Evolutionary conservation across 2,888 invertebrate genomes (phyloP).

Genomic region (Chrysolina haemoptera): DNA sequence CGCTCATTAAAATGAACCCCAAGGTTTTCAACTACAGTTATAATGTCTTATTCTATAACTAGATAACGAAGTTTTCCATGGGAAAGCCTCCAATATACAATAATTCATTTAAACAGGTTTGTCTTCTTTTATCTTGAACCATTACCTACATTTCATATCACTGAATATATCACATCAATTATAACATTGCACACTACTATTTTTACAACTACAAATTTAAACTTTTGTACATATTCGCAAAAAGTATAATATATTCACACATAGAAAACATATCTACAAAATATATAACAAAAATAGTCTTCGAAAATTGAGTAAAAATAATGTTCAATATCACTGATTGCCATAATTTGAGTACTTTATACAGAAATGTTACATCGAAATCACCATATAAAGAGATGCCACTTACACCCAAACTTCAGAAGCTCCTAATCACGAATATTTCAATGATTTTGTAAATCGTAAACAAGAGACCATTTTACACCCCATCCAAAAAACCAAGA

Average conservation of each 20-base stretch:
- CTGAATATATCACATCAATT: not conserved
- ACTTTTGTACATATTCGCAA: constrained; percentile 12
- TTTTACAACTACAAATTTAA: not conserved
- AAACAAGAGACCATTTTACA: not conserved
- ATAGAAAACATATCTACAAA: constrained; percentile 28
- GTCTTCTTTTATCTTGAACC: not conserved
- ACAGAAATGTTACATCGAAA: not conserved
- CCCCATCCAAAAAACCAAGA: not conserved
- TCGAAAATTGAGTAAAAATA: not conserved
- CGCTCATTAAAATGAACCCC: not conserved
- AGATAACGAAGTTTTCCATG: constrained; percentile 16
- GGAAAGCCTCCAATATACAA: constrained; percentile 9
- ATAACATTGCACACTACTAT: constrained; percentile 6
- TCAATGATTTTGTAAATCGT: not conserved
- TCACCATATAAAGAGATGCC: not conserved
- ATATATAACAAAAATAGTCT: constrained; percentile 20
- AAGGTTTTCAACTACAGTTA: not conserved
- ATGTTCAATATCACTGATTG: constrained; percentile 12
- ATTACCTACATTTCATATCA: constrained; percentile 3
- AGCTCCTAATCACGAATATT: not conserved
- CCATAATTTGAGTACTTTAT: not conserved
- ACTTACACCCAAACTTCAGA: not conserved
- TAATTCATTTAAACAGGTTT: not conserved
- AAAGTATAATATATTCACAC: constrained; percentile 15
- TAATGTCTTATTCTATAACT: not conserved